Evolutionary conservation across 2,113 vertebrate species (phyloP), one percentile per base, ranked within the genome.

Genomic region (Plecotus auritus): DNA sequence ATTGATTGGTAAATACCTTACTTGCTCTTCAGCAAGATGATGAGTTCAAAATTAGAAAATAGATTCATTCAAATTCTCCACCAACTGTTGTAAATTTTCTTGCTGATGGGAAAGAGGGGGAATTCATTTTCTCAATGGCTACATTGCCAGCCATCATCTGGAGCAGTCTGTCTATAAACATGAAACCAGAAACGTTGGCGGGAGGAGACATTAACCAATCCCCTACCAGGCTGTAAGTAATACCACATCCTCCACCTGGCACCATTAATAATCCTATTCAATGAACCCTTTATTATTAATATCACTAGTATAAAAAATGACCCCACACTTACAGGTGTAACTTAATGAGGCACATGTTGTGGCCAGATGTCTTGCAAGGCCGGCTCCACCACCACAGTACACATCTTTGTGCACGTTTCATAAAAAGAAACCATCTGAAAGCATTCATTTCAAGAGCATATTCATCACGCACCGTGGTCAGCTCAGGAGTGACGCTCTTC

Each of bases 281-380:
- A 85, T 82, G 74, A 90, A 86, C 89, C 95, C 97, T 97, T 98
- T 98, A 96, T 97, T 98, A 97, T 97, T 94, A 91, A 98, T 97
- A 97, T 97, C 84, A 76, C 95, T 96, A 96, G 96, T 76, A 96
- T 95, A 96, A 98, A 70, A 97, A 42, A 91, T 97, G 97, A 95
- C 96, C 97, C 96, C 82, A 67, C 45, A 56, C 95, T 95, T 97
- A 81, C 98, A 98, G 98, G 98, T 98, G 98, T 78, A 97, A 69
- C 95, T 97, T 97, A 98, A 97, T 93, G 91, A 97, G 97, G 96
- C 97, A 51, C 98, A 98, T 28, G 97, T 98, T 98, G 98, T 45
- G 76, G 95, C 98, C 98, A 98, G 98, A 98, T 98, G 98, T 98
- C 96, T 97, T 51, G 72, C 78, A 78, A 90, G 93, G 35, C 97